These are phyloP conservation scores for Phoxinus dragarum DNA, from an alignment of 2,797 vertebrate species.

Conservation along the genomic window DNA sequence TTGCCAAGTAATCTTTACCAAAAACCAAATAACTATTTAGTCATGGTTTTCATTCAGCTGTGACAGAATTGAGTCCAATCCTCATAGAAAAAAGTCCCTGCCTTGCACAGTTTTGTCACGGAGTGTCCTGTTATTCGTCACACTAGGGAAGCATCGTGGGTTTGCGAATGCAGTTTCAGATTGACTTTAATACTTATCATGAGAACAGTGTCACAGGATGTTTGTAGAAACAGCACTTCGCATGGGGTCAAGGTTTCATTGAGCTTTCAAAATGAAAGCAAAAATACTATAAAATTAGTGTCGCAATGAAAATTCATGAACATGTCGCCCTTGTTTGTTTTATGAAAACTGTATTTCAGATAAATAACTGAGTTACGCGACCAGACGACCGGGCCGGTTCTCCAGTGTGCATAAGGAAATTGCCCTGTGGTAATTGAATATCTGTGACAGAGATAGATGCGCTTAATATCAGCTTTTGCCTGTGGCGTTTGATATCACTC, in stretches of 20 bases:
- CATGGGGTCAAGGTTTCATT: not conserved
- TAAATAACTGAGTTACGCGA: slow-evolving; percentile 30
- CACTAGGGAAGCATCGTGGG: not conserved
- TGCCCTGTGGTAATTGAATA: slow-evolving; percentile 49
- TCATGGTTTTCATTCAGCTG: not conserved
- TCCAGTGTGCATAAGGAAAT: slow-evolving; percentile 45
- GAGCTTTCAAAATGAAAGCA: not conserved
- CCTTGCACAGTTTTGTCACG: not conserved
- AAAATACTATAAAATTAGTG: not conserved
- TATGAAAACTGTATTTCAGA: slow-evolving; percentile 49
- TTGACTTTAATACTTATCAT: not conserved
- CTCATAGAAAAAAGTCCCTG: not conserved
- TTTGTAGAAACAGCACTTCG: not conserved
- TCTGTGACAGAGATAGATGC: slow-evolving; percentile 50
- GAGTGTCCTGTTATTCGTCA: not conserved
- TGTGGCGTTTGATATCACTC: slow-evolving; percentile 45
- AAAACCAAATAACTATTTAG: not conserved
- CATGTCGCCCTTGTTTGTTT: slow-evolving; percentile 25
- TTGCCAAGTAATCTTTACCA: not conserved
- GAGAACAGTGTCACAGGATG: not conserved
- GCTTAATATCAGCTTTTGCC: slow-evolving; percentile 57
- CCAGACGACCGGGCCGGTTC: slow-evolving; percentile 23
- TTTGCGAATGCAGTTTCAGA: not conserved
- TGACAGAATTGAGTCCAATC: not conserved
- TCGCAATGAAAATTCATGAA: not conserved